phyloP scores from a whole-genome alignment of 2,113 vertebrate species.

The Aegypius monachus region DNA sequence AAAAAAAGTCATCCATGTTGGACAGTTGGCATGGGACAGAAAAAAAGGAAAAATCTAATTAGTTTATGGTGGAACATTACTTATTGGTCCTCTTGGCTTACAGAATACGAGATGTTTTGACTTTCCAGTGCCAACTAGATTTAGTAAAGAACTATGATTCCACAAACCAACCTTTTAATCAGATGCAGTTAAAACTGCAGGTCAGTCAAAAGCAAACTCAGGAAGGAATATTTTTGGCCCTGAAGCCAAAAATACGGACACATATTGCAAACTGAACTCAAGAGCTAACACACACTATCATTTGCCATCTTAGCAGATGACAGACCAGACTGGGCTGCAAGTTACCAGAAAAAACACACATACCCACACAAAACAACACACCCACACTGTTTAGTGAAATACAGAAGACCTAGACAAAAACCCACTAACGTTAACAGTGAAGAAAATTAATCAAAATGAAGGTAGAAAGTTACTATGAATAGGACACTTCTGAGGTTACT shows the following conservation, averaged over 20 bases:
- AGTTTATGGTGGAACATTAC: not conserved
- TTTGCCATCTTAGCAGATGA: not conserved
- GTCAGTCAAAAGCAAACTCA: not conserved
- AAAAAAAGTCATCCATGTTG: not conserved
- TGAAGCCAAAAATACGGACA: not conserved
- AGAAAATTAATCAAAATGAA: not conserved
- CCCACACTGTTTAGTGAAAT: not conserved
- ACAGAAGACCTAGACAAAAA: not conserved
- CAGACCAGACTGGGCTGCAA: not conserved
- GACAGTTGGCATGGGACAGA: not conserved
- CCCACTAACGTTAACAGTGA: not conserved
- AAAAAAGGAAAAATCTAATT: not conserved
- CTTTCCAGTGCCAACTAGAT: not conserved
- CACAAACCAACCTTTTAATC: not conserved
- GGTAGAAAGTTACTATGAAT: not conserved
- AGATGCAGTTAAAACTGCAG: not conserved
- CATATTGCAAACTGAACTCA: not conserved
- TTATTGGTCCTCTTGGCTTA: not conserved
- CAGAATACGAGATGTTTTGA: not conserved
- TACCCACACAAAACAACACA: not conserved
- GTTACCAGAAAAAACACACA: not conserved
- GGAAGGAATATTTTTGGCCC: not conserved
- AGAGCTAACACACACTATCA: not conserved
- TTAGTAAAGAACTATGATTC: not conserved
- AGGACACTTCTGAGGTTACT: not conserved